Base-by-base conservation (phyloP, 2,797 vertebrate genomes). In the Limnodromus scolopaceus region DNA sequence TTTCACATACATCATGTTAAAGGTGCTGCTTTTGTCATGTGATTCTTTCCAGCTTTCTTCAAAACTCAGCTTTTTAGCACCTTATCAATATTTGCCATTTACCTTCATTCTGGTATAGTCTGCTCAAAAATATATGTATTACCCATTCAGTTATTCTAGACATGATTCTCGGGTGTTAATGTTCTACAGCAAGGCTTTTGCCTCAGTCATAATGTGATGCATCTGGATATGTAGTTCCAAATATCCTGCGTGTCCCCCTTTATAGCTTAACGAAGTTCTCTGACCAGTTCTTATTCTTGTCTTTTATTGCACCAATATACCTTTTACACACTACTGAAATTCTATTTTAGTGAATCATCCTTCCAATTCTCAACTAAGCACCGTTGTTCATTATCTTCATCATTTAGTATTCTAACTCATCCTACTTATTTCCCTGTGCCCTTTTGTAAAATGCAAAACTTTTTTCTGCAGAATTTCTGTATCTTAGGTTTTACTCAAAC, bases 301-400 rank as follows among this genome's bases (percentile, higher is more conserved):
- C 69, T 82, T 89, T 84, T 86, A 79, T 86, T 80, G 51, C n/a
- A 80, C 36, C 36, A 64, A 63, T 79, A 55, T 48, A 48, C n/a
- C 16, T 93, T 89, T 93, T 92, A 57, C 43, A 76, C 19, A 28
- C 39, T 80, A n/a, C 13, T 92, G 70, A 94, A 94, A 77, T 91
- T 82, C 69, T 61, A 1, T 69, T 86, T 92, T 69, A 84, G 53
- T 66, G 65, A 90, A 72, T 81, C 68, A 78, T 36, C 46, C 83
- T 95, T 87, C 34, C 61, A 72, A n/a, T 69, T 95, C 54, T 84
- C 24, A 57, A 39, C 53, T 68, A 78, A 91, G 19, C 2, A 3
- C 69, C 51, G 22, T 75, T 85, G 22, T 46, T 94, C 30, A 64
- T 88, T 84, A 60, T 36, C 28, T 82, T 85, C 8, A 63, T 70